phyloP scores from a whole-genome alignment of 2,113 vertebrate species.

The Phalacrocorax brasilianus region DNA sequence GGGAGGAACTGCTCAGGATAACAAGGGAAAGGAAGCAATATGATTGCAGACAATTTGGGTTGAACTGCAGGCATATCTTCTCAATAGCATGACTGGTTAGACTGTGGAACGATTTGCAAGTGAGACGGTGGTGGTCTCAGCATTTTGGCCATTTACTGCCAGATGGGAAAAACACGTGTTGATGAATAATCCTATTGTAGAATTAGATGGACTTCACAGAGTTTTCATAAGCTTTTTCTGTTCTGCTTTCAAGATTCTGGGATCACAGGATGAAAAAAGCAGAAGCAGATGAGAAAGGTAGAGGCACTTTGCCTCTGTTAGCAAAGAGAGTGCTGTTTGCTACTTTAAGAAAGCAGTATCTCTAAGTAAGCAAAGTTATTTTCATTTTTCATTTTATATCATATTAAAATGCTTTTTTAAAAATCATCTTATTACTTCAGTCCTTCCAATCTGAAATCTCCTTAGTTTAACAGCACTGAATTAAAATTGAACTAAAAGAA shows the following conservation, averaged over 20 bases:
- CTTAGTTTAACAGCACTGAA: neutral
- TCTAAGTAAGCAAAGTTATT: neutral
- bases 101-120: constrained; percentile 22
- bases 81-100: constrained; percentile 10
- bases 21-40: constrained; percentile 50
- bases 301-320: neutral
- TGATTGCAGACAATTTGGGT: constrained; percentile 53
- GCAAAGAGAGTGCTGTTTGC: neutral
- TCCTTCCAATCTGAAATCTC: neutral
- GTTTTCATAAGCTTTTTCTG: neutral
- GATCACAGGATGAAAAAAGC: neutral
- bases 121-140: neutral
- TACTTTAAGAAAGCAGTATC: neutral
- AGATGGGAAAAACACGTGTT: neutral
- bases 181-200: constrained; percentile 40
- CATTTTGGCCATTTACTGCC: neutral
- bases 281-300: neutral
- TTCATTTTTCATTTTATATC: neutral
- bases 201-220: neutral
- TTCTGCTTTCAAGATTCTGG: neutral
- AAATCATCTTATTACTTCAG: neutral
- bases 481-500: neutral
- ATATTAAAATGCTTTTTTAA: neutral
- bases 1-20: constrained; percentile 44
- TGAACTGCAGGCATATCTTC: constrained; percentile 27